Evolutionary conservation across 2,888 invertebrate species (phyloP).

Genomic region (Pogonocherus hispidulus): DNA sequence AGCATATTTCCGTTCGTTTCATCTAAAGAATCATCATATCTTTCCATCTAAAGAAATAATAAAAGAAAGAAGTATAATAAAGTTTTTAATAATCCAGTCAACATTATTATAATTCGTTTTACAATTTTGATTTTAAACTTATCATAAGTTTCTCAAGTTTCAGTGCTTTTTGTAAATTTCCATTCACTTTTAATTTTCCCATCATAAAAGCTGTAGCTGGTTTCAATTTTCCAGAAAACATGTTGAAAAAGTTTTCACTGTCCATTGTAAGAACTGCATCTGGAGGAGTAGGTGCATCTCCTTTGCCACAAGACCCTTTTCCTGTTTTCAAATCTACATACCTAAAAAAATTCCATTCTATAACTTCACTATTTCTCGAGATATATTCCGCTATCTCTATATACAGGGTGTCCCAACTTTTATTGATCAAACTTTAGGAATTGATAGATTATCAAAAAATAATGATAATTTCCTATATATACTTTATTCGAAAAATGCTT

Average conservation of each 20-base stretch:
- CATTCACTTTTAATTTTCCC: constrained; percentile 93
- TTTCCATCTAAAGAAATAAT: too few relatives aligned
- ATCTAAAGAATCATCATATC: too few relatives aligned
- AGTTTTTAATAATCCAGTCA: too few relatives aligned
- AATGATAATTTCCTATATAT: too few relatives aligned
- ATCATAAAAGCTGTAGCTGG: constrained; percentile 96
- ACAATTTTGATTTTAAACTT: constrained; percentile 78
- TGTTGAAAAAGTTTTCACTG: constrained; percentile 81
- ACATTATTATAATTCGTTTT: too few relatives aligned
- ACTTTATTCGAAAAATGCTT: too few relatives aligned
- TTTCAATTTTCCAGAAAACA: constrained; percentile 90
- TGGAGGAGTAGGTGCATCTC: constrained; percentile 77
- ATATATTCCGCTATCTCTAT: too few relatives aligned
- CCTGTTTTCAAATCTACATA: constrained; percentile 92
- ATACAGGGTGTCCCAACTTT: too few relatives aligned
- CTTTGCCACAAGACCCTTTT: constrained; percentile 83
- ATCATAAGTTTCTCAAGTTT: constrained; percentile 93
- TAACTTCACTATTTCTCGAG: constrained; percentile 4
- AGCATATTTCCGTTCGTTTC: too few relatives aligned
- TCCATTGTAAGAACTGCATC: constrained; percentile 92
- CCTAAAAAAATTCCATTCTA: constrained; percentile 67
- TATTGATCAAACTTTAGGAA: too few relatives aligned
- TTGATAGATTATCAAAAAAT: too few relatives aligned
- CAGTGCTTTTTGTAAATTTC: constrained; percentile 94
- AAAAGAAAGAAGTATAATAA: too few relatives aligned